phyloP scores from a whole-genome alignment of 2,113 vertebrate species.

The Megalops atlanticus region DNA sequence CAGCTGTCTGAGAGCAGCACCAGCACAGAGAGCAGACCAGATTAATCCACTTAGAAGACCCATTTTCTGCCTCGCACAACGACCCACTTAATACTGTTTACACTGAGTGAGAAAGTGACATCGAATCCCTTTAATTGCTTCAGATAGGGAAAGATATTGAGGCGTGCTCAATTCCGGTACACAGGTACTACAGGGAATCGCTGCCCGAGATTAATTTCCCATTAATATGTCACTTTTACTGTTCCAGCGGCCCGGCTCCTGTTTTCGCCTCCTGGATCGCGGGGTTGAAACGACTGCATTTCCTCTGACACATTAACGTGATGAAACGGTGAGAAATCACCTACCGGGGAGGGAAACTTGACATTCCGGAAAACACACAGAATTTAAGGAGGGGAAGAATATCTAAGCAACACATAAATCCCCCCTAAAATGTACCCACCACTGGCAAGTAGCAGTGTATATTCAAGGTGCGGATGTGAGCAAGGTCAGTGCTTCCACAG shows the following conservation, averaged over 20 bases:
- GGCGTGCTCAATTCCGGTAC: not conserved
- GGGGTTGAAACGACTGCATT: not conserved
- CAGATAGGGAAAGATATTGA: not conserved
- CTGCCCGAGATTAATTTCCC: constrained; percentile 16
- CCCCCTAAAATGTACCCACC: not conserved
- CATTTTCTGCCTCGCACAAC: not conserved
- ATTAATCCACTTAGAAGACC: not conserved
- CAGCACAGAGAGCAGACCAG: not conserved
- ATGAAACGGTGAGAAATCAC: no score
- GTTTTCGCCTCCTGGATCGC: not conserved
- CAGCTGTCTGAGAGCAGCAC: not conserved
- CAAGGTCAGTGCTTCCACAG: constrained; percentile 13
- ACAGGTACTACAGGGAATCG: not conserved
- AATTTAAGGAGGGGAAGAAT: no score
- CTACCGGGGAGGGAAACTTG: not conserved
- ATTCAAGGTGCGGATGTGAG: not conserved
- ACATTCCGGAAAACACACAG: not conserved
- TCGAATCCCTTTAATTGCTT: not conserved
- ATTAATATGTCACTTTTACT: constrained; percentile 18
- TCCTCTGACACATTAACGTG: no score
- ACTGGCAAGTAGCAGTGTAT: not conserved
- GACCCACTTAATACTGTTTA: constrained; percentile 3
- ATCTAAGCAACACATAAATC: constrained; percentile 4
- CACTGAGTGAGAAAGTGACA: not conserved
- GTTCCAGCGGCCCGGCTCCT: not conserved